Conservation (phyloP, 2,888 invertebrate genomes). For the Sesamia inferens region DNA sequence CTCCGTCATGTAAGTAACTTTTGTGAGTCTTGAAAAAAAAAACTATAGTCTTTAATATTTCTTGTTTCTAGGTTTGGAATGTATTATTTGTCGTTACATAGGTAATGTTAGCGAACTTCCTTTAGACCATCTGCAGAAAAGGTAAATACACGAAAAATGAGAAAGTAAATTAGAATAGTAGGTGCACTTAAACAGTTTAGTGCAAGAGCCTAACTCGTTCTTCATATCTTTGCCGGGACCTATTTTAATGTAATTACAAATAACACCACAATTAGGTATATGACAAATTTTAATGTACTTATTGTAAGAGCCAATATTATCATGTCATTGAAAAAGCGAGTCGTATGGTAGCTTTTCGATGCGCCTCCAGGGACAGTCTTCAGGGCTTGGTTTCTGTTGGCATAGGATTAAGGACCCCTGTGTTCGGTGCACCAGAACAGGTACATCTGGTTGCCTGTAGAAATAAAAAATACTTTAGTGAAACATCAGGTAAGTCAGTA, state of each 20-base stretch:
- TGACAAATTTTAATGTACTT: constrained; percentile 13
- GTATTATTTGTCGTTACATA: not conserved
- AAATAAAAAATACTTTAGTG: constrained; percentile 4
- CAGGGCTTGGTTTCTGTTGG: constrained; percentile 60
- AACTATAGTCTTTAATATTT: no score
- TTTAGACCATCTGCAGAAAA: not conserved
- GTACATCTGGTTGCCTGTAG: constrained; percentile 74
- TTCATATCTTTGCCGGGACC: no score
- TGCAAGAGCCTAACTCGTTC: not conserved
- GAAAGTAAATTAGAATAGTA: not conserved
- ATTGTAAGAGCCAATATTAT: constrained; percentile 8
- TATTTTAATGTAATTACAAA: not conserved
- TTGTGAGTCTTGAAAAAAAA: no score
- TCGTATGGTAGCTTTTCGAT: constrained; percentile 62
- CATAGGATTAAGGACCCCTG: constrained; percentile 68
- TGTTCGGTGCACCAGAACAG: constrained; percentile 71
- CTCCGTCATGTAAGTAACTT: no score
- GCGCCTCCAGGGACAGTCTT: constrained; percentile 69
- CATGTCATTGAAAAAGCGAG: constrained; percentile 33
- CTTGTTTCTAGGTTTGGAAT: no score
- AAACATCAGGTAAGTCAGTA: not conserved
- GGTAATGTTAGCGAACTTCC: not conserved
- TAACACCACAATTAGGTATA: constrained; percentile 1
- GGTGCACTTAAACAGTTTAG: not conserved
- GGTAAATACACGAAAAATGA: not conserved